A percentile compares a stretch with the other conserved stretches of the same genome.
phyloP scores from a whole-genome alignment of 1,140 invertebrate genomes.

The Meloidogyne floridensis region DNA sequence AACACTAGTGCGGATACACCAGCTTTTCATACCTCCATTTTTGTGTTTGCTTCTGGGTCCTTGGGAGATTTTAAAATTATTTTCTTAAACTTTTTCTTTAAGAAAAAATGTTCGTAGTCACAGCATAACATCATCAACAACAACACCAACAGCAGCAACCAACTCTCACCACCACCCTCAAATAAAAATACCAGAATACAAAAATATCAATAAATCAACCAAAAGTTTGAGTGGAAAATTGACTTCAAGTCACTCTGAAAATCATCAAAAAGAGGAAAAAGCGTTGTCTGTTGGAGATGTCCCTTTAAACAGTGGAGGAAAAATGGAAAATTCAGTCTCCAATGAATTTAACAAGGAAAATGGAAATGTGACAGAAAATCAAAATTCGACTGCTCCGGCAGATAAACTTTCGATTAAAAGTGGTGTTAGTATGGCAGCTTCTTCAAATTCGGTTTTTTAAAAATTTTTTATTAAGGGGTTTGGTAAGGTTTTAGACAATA shows the following conservation, averaged over 20 bases:
- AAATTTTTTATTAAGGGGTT: neutral
- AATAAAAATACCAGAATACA: neutral
- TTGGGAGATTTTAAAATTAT: no score
- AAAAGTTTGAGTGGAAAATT: constrained; percentile 22
- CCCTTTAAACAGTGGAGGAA: neutral
- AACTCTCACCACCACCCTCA: neutral
- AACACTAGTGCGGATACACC: no score
- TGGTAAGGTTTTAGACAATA: no score
- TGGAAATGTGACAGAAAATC: neutral
- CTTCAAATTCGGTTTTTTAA: constrained; percentile 16
- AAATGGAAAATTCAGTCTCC: neutral
- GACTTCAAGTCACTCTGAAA: neutral
- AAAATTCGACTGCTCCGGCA: neutral
- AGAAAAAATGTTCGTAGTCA: neutral
- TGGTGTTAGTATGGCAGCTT: constrained; percentile 22
- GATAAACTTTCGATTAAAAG: constrained; percentile 29
- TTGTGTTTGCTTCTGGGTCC: no score
- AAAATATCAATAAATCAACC: constrained; percentile 5
- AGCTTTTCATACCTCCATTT: no score
- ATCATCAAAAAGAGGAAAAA: neutral
- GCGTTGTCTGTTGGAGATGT: neutral
- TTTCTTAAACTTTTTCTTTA: neutral
- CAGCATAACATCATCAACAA: neutral
- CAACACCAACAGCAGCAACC: neutral
- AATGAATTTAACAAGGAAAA: neutral